Percentiles rank a stretch among this genome's conserved stretches.
Evolutionary conservation across 1,140 invertebrate genomes (phyloP).

Genomic region (Heliconius himera): DNA sequence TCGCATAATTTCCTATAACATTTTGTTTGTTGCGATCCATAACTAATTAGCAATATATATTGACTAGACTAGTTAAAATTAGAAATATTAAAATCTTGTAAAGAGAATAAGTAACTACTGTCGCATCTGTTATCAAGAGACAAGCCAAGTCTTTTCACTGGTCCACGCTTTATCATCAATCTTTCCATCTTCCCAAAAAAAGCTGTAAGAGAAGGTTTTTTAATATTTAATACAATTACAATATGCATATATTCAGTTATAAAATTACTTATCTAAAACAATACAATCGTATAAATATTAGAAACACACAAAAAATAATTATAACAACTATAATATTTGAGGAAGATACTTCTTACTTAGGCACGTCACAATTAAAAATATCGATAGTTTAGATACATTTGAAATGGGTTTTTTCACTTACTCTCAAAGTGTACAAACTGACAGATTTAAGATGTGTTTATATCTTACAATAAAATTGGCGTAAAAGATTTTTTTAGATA

Average conservation of each 20-base stretch:
- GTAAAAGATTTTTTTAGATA: background rate
- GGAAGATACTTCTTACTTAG: background rate
- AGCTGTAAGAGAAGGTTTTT: background rate
- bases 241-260: too few relatives aligned
- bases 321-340: background rate
- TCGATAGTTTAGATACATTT: background rate
- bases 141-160: conserved; percentile 11
- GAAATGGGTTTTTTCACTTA: background rate
- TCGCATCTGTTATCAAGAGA: background rate
- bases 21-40: background rate
- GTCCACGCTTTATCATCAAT: conserved; percentile 2
- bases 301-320: background rate
- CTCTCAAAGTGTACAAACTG: background rate
- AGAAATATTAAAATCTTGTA: background rate
- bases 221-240: background rate
- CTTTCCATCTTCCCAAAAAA: background rate
- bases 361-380: background rate
- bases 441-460: background rate
- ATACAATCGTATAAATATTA: background rate
- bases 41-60: background rate
- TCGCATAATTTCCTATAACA: too few relatives aligned
- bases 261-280: too few relatives aligned
- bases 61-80: background rate
- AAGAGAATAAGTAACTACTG: background rate
- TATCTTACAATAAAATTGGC: background rate